These are phyloP conservation scores for Bolinopsis microptera DNA, from an alignment of 37 sponge, comb jelly and placozoan genomes.

Conservation along the genomic window DNA sequence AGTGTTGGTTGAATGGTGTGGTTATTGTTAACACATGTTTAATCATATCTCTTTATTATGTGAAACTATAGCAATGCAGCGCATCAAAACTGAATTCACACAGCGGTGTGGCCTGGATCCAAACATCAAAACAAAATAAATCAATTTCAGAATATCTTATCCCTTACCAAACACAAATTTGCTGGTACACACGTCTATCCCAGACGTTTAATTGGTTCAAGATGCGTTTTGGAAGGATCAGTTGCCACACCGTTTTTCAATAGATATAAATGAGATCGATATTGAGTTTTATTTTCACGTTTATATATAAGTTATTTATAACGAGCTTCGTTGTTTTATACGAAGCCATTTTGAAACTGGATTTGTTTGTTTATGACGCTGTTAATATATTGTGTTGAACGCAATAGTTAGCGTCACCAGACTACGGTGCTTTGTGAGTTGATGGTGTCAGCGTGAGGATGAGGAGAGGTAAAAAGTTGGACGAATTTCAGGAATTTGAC, in stretches of 20 bases:
- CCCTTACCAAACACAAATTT: neutral
- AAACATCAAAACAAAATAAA: conserved; percentile 3
- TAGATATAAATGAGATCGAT: conserved; percentile 58
- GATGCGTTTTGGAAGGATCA: neutral
- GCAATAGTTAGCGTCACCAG: neutral
- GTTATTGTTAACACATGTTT: neutral
- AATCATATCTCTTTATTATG: conserved; percentile 4
- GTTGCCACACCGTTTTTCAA: neutral
- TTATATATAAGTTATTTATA: conserved; percentile 60
- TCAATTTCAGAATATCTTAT: neutral
- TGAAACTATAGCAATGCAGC: conserved; percentile 52
- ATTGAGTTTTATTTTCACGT: conserved; percentile 49
- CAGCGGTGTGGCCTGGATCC: conserved; percentile 29
- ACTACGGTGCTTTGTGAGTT: neutral
- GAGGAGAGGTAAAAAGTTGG: neutral
- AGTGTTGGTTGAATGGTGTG: neutral
- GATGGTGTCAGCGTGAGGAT: neutral
- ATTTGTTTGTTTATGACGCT: conserved; percentile 11
- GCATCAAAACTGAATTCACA: conserved; percentile 50
- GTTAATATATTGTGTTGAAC: neutral
- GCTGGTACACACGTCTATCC: neutral
- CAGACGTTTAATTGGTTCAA: neutral
- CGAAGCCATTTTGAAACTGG: conserved; percentile 13
- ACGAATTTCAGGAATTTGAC: neutral
- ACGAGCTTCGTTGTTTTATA: conserved; percentile 35